These are phyloP conservation scores for Lophotriccus pileatus DNA, from an alignment of 2,797 vertebrate genomes.

Conservation along the genomic window DNA sequence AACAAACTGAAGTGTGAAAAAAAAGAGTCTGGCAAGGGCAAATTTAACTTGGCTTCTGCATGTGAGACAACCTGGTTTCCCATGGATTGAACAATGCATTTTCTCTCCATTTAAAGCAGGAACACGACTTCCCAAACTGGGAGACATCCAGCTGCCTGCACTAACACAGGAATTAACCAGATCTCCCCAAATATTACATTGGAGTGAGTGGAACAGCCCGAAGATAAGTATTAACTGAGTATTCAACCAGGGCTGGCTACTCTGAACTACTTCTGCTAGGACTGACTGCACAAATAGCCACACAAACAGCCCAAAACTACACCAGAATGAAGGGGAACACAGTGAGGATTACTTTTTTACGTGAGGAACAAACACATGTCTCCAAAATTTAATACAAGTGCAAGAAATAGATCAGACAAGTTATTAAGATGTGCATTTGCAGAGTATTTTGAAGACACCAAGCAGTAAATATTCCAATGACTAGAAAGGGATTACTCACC, in stretches of 20 bases:
- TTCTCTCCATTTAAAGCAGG: neutral
- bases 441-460: fast-evolving
- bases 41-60: neutral
- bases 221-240: neutral
- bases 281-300: neutral
- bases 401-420: fast-evolving
- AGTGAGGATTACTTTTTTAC: fast-evolving
- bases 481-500: neutral
- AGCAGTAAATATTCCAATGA: fast-evolving
- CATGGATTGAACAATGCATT: fast-evolving
- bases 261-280: neutral
- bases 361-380: fast-evolving
- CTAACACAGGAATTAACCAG: neutral
- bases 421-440: neutral
- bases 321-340: fast-evolving
- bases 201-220: neutral
- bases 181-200: neutral
- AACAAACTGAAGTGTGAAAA: neutral
- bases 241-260: neutral
- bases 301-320: neutral
- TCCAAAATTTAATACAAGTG: fast-evolving
- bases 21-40: neutral
- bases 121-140: neutral
- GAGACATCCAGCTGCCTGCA: neutral
- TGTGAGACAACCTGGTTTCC: neutral